Percentiles rank a stretch among this genome's conserved stretches.
Conservation (phyloP, 2,888 invertebrate genomes). For the Eupithecia tripunctaria region DNA sequence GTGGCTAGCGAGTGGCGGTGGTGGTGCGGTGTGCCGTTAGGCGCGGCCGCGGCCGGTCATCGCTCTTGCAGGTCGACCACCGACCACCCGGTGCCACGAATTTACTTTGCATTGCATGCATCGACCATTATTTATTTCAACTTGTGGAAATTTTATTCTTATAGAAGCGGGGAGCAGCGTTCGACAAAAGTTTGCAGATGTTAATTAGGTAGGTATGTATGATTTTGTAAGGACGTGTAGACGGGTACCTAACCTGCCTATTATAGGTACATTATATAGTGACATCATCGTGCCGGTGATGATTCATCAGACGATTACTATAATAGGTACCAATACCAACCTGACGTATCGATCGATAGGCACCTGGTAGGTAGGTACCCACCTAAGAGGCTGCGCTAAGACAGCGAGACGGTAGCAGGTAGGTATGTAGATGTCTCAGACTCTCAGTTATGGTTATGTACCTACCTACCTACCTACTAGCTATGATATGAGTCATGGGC, state of each 20-base stretch:
- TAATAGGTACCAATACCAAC: no score
- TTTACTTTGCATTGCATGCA: neutral
- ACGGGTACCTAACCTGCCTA: no score
- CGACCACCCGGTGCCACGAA: constrained; percentile 27
- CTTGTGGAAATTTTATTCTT: neutral
- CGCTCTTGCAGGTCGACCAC: constrained; percentile 76
- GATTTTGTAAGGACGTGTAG: neutral
- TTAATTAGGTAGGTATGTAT: neutral
- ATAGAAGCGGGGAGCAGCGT: neutral
- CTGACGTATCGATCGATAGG: neutral
- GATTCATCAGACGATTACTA: constrained; percentile 43
- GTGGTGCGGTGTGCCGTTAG: no score
- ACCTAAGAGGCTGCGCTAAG: neutral
- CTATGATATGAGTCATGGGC: neutral
- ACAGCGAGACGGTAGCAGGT: neutral
- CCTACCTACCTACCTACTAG: no score
- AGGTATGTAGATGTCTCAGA: neutral
- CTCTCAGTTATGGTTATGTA: no score
- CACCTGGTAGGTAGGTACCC: neutral
- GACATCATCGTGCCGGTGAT: constrained; percentile 12
- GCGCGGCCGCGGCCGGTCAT: constrained; percentile 58
- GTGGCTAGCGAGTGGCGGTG: no score
- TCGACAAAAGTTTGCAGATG: neutral
- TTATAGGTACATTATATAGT: neutral
- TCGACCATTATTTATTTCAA: neutral